These are phyloP conservation scores for Oscarella lobularis DNA, from an alignment of 37 sponge, comb jelly and placozoan species.

Conservation along the genomic window DNA sequence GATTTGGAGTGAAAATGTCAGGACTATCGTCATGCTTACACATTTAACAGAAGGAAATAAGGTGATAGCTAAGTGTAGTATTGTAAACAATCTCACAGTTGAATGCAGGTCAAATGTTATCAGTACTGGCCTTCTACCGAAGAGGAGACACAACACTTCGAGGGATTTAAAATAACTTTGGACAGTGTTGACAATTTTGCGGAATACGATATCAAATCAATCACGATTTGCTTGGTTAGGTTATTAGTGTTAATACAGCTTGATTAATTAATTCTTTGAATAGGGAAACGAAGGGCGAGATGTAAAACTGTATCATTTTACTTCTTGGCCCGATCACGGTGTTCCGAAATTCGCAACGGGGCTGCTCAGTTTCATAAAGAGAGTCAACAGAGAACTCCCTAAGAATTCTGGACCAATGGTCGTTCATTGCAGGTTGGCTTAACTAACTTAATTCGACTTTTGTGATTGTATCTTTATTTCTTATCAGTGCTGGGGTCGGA, in stretches of 20 bases:
- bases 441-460: too few species aligned
- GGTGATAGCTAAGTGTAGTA: conserved; percentile 13
- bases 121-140: conserved; percentile 37
- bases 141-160: conserved; percentile 9
- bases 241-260: neutral
- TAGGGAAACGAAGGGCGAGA: neutral
- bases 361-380: conserved; percentile 20
- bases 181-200: conserved; percentile 3
- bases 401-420: conserved; percentile 17
- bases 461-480: too few species aligned
- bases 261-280: neutral
- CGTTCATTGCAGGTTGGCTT: conserved; percentile 50
- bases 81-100: too few species aligned
- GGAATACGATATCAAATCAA: conserved; percentile 20
- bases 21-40: conserved; percentile 65
- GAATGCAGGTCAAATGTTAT: conserved; percentile 19
- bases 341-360: conserved; percentile 11
- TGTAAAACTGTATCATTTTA: conserved; percentile 25
- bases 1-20: conserved; percentile 44
- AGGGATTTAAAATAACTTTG: conserved; percentile 27
- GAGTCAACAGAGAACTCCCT: conserved; percentile 7
- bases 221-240: conserved; percentile 14
- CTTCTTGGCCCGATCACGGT: conserved; percentile 44
- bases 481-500: conserved; percentile 66
- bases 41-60: conserved; percentile 37